Base-by-base conservation (phyloP, 1,140 invertebrate species). In the Eciton burchellii region DNA sequence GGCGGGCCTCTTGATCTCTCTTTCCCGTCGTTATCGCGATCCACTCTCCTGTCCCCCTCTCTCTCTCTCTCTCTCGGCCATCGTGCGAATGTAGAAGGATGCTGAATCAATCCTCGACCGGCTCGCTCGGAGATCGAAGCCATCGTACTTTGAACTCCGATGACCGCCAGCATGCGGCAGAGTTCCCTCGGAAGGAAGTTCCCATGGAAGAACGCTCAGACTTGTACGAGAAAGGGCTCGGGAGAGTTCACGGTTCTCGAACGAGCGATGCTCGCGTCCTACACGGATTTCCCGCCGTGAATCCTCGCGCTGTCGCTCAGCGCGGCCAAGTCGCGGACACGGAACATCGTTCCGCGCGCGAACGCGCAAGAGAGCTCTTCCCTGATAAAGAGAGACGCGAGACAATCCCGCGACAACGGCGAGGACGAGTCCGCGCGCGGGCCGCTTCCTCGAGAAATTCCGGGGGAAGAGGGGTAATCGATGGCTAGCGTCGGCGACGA, bases 371-470 rank as follows among this genome's bases (percentile, higher is more conserved):
- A 70, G 47, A 49, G 29, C 49, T 49, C 29, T 68, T 56, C 21
- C 24, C 56, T 59, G 21, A 47, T 14, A 0, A 60, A 45, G 70
- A 82, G 57, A 68, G 56, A 86, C 73, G 81, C n/a, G n/a, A n/a
- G n/a, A n/a, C n/a, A 84, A 82, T 84, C 47, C 62, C n/a, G 16
- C 14, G n/a, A 16, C 43, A 45, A 52, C 49, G 47, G n/a, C n/a
- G n/a, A n/a, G 52, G 45, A 14, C 60, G 24, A 71, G 35, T 49
- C 21, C 45, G 66, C 47, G 47, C 49, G 14, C 63, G 47, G 47
- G 24, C 26, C 81, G 35, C 35, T 85, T 81, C 84, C 74, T 83
- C 59, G 68, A 85, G 66, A 88, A 85, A 89, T 90, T 86, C 81
- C 86, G 76, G 43, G 57, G 68, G 62, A 79, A 35, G 35, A 35